Conservation (phyloP, 2,113 vertebrate species). For the Phrynocephalus versicolor region DNA sequence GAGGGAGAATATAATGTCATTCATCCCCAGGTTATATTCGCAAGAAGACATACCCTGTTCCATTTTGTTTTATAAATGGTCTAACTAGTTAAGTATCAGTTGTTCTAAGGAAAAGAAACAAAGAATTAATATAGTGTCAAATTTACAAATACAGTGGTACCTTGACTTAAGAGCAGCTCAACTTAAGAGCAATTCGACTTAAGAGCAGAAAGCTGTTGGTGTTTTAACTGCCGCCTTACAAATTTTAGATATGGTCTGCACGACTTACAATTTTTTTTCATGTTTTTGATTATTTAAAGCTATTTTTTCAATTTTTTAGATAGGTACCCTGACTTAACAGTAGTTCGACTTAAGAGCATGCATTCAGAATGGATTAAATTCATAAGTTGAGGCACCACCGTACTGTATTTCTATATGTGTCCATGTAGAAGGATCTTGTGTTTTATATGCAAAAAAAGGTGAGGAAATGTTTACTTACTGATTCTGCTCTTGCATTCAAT, state of each 20-base stretch:
- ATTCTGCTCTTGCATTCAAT: slow-evolving; percentile 91
- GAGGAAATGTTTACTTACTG: slow-evolving; percentile 80
- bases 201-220: too few species aligned
- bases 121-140: not conserved
- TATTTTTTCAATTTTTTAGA: too few species aligned
- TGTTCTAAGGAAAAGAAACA: slow-evolving; percentile 25
- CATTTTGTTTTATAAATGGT: slow-evolving; percentile 16
- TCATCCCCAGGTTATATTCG: not conserved
- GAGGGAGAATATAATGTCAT: not conserved
- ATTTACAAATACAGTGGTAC: not conserved
- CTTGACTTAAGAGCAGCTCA: too few species aligned
- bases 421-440: slow-evolving; percentile 16
- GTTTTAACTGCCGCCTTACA: too few species aligned
- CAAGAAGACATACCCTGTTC: not conserved
- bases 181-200: too few species aligned
- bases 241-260: too few species aligned
- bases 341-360: too few species aligned
- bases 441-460: slow-evolving; percentile 26
- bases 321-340: too few species aligned
- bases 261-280: too few species aligned
- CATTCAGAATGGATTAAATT: too few species aligned
- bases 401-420: not conserved
- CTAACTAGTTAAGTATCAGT: not conserved
- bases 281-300: too few species aligned
- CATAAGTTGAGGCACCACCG: too few species aligned